Conservation (phyloP, 2,888 invertebrate genomes). For the Empis stercorea region DNA sequence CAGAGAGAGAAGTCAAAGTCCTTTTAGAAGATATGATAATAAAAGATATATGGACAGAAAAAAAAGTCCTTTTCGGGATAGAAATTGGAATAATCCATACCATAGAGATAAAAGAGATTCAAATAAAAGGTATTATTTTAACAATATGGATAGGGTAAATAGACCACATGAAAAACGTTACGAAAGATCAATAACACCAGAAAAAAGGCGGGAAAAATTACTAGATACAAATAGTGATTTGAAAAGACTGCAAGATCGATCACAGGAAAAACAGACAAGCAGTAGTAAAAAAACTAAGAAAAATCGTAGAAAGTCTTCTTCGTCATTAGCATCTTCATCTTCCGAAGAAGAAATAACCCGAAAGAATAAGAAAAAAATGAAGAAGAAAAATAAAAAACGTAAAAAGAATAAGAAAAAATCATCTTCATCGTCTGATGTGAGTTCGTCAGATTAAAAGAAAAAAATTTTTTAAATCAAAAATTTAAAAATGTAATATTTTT, state of each 20-base stretch:
- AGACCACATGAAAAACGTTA: background rate
- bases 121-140: background rate
- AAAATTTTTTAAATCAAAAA: too few species aligned
- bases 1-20: background rate
- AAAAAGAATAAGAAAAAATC: background rate
- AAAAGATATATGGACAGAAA: background rate
- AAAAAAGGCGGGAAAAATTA: background rate
- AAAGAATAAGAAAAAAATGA: background rate
- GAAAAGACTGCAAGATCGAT: too few species aligned
- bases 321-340: background rate
- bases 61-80: background rate
- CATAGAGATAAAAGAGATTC: background rate
- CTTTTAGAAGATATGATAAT: too few species aligned
- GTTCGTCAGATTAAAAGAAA: background rate
- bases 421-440: background rate
- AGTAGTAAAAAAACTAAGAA: slow-evolving; percentile 7
- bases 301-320: slow-evolving; percentile 3
- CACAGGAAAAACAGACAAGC: background rate
- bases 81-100: too few species aligned
- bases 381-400: slow-evolving; percentile 1
- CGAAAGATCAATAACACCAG: background rate
- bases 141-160: background rate
- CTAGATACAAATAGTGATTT: background rate
- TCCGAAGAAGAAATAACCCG: background rate
- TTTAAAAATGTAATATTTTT: too few species aligned